Base-by-base conservation (phyloP, 2,888 invertebrate genomes). In the Pristionchus fissidentatus region DNA sequence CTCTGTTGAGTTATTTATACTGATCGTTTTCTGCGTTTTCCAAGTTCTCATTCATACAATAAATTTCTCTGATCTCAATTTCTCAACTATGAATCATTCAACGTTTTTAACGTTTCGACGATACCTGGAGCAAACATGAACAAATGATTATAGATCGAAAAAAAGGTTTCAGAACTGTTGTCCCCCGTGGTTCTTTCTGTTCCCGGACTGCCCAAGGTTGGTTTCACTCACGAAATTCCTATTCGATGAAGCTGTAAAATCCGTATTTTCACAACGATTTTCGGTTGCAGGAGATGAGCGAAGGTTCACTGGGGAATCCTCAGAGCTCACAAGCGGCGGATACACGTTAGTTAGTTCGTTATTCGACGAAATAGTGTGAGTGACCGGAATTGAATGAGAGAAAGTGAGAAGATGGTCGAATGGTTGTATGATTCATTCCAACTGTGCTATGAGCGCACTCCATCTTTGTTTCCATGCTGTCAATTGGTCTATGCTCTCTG, bases 1-100 rank as follows among this genome's bases (percentile, higher is more conserved):
- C 49, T 77, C 49, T 77, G 49, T 77, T 49, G 70, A 70, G 70
- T 70, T 70, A 77, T 49, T 77, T 77, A 77, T 77, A 77, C 19
- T 77, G 49, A 77, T 49, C 75, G 49, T 77, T 77, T 26, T 10
- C 8, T 49, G 19, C 43, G 43, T n/a, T 43, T 73, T 73, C 43
- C 73, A 73, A 73, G 73, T 73, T 77, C 75, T 49, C 75, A 77
- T 46, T 77, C 75, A 46, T 32, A 32, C 75, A 49, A 77, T 77
- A 77, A 77, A 77, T 77, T 32, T n/a, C 49, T 46, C 32, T 49
- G 75, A 77, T 77, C 75, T 77, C 75, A 32, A 32, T 32, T 22
- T 32, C 19, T 49, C 49, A 49, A 19, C 22, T 32, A 22, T 77
- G 32, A 41, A 41, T 38, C 7, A 8, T n/a, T 49, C 22, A 77